A percentile compares a stretch with the other conserved stretches of the same genome.
Conservation (phyloP, 2,888 invertebrate species). For the Archips crataeganus region DNA sequence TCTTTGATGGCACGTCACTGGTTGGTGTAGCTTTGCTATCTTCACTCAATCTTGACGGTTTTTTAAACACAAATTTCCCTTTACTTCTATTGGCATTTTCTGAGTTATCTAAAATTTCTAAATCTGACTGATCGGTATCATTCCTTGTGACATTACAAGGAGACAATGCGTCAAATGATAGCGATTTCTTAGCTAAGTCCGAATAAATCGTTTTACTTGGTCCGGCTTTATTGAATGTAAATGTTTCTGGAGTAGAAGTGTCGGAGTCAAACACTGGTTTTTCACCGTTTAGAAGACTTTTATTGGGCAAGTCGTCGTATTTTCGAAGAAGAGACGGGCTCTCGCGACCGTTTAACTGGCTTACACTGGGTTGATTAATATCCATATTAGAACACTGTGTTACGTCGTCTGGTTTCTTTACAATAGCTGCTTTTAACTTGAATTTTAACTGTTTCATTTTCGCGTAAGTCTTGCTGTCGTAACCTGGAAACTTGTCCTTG, state of each 20-base stretch:
- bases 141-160: slow-evolving; percentile 55
- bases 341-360: slow-evolving; percentile 23
- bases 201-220: slow-evolving; percentile 63
- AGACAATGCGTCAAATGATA: slow-evolving; percentile 65
- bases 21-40: slow-evolving; percentile 56
- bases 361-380: slow-evolving; percentile 39
- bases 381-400: slow-evolving; percentile 20
- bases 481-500: slow-evolving; percentile 87
- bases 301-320: slow-evolving; percentile 20
- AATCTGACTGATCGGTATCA: slow-evolving; percentile 55
- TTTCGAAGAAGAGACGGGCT: slow-evolving; percentile 32
- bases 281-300: slow-evolving; percentile 20
- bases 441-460: slow-evolving; percentile 85
- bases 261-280: slow-evolving; percentile 40
- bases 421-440: slow-evolving; percentile 82
- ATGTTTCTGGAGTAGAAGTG: slow-evolving; percentile 68
- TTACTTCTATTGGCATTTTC: slow-evolving; percentile 63
- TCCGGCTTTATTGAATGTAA: slow-evolving; percentile 52
- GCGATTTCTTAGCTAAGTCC: slow-evolving; percentile 62
- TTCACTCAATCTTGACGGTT: slow-evolving; percentile 65
- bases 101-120: slow-evolving; percentile 52
- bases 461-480: slow-evolving; percentile 83
- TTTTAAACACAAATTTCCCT: slow-evolving; percentile 78
- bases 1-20: slow-evolving; percentile 67
- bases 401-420: slow-evolving; percentile 65